These are phyloP conservation scores for Panagrolaimus sp. DNA, from an alignment of 1,140 invertebrate genomes.

Conservation along the genomic window DNA sequence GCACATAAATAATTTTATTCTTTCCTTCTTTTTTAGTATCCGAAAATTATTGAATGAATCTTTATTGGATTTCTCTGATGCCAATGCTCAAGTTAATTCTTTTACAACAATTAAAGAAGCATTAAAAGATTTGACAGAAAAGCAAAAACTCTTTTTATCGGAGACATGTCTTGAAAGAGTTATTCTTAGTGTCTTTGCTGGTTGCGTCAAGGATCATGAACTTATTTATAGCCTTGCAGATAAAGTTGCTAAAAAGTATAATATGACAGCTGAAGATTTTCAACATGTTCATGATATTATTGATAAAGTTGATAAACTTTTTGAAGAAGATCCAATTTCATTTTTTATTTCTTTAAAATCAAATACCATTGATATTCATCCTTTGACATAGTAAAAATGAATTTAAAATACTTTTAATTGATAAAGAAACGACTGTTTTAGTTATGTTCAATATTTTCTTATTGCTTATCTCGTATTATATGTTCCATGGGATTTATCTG, in stretches of 20 bases:
- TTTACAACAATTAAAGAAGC: background rate
- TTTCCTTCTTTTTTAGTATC: background rate
- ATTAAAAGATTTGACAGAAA: background rate
- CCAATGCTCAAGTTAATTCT: background rate
- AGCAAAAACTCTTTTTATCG: background rate
- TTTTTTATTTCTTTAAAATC: background rate
- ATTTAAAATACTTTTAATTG: too few species aligned
- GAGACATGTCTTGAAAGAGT: background rate
- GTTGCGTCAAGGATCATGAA: background rate
- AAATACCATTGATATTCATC: background rate
- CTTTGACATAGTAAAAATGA: background rate
- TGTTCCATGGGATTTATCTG: background rate
- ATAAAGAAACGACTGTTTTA: too few species aligned
- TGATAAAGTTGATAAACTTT: background rate
- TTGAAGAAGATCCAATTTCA: background rate
- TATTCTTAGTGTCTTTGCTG: background rate
- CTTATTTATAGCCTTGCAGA: too few species aligned
- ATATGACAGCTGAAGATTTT: background rate
- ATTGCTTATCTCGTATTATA: background rate
- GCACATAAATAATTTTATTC: background rate
- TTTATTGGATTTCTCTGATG: background rate
- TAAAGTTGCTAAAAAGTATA: background rate
- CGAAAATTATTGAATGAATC: background rate
- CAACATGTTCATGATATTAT: background rate
- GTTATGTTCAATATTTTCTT: background rate